Evolutionary conservation across 2,888 invertebrate species (phyloP).

Genomic region (Dilophus febrilis): DNA sequence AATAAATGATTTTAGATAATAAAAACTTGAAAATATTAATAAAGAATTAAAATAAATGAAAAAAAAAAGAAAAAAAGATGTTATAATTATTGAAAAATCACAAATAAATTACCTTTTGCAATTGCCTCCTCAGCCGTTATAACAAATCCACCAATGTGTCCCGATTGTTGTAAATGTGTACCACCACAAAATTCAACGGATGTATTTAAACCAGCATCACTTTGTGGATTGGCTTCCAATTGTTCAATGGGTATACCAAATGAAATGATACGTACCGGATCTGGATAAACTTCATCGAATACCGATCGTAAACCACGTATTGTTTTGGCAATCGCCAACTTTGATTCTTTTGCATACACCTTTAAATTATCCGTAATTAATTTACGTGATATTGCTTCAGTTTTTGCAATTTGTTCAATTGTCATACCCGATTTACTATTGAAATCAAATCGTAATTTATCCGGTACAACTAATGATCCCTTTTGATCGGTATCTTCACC

Average conservation of each 20-base stretch:
- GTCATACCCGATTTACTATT: constrained; percentile 87
- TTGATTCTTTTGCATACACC: constrained; percentile 78
- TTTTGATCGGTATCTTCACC: constrained; percentile 86
- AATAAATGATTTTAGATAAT: no score
- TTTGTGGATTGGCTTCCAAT: constrained; percentile 70
- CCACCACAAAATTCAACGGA: constrained; percentile 99
- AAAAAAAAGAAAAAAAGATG: no score
- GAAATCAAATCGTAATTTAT: constrained; percentile 93
- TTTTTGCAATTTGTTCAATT: constrained; percentile 66
- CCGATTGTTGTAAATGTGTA: constrained; percentile 80
- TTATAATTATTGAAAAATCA: no score
- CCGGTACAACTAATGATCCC: constrained; percentile 94
- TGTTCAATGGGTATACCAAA: constrained; percentile 86
- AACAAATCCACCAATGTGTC: constrained; percentile 89
- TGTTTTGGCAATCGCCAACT: constrained; percentile 70
- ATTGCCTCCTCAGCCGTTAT: constrained; percentile 98
- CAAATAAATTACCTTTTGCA: no score
- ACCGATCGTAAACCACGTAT: constrained; percentile 89
- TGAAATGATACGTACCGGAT: constrained; percentile 85
- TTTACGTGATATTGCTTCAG: constrained; percentile 63
- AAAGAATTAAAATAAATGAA: no score
- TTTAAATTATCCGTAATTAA: constrained; percentile 57
- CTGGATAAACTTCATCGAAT: constrained; percentile 97
- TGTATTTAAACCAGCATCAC: constrained; percentile 59
- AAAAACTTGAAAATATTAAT: no score